Evolutionary conservation across 2,113 vertebrate genomes (phyloP).

Genomic region (Ibidorhyncha struthersii): DNA sequence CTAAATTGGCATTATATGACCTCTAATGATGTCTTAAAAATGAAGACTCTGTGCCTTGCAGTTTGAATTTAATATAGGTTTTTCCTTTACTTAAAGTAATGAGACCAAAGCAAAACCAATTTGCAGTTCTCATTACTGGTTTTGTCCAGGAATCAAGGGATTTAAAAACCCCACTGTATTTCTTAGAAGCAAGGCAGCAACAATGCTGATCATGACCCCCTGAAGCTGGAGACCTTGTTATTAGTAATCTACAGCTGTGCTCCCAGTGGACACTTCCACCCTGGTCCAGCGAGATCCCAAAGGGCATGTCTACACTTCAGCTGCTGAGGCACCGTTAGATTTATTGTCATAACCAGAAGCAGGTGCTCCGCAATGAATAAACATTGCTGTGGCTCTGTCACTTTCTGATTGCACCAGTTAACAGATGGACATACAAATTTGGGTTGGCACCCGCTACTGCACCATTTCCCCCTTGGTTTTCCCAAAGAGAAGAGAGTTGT

Average conservation of each 20-base stretch:
- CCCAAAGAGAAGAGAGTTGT: neutral
- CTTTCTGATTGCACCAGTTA: constrained; percentile 26
- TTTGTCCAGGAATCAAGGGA: neutral
- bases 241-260: neutral
- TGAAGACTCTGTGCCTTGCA: neutral
- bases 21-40: neutral
- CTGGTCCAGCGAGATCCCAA: constrained; percentile 1
- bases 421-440: constrained; percentile 46
- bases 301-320: constrained; percentile 15
- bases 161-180: neutral
- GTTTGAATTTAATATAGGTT: neutral
- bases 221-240: neutral
- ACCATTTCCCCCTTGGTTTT: neutral
- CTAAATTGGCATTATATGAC: neutral
- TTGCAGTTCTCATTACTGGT: neutral
- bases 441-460: constrained; percentile 8
- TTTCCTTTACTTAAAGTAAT: neutral
- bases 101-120: neutral
- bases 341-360: constrained; percentile 49
- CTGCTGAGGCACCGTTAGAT: neutral
- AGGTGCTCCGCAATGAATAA: constrained; percentile 29
- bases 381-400: constrained; percentile 23
- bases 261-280: neutral
- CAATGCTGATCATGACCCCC: neutral
- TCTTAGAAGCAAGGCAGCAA: neutral